Conservation (phyloP, 2,797 vertebrate species). For the Melanogrammus aeglefinus region DNA sequence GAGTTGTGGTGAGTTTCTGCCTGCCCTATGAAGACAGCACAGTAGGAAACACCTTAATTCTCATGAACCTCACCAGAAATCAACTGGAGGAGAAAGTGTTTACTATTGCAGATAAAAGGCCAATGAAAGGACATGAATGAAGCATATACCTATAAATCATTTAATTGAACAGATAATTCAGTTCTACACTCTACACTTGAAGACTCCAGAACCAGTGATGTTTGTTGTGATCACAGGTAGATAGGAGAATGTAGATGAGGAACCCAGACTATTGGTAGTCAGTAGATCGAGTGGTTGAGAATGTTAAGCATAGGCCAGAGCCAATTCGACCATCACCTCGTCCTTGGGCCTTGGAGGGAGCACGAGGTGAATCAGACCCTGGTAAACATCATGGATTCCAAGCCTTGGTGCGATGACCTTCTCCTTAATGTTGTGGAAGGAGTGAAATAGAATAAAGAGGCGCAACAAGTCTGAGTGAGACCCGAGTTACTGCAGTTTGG, state of each 20-base stretch:
- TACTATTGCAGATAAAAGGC: background rate
- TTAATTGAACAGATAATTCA: too few relatives aligned
- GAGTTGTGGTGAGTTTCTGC: background rate
- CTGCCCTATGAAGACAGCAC: background rate
- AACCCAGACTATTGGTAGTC: background rate
- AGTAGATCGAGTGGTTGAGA: background rate
- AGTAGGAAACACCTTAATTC: background rate
- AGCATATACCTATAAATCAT: too few relatives aligned
- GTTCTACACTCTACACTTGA: too few relatives aligned
- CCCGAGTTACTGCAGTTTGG: slow-evolving; percentile 5
- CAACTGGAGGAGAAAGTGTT: background rate
- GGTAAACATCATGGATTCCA: slow-evolving; percentile 16
- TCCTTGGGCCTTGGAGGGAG: background rate
- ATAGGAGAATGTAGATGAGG: background rate
- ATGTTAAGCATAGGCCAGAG: background rate
- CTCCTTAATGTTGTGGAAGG: background rate
- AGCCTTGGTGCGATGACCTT: slow-evolving; percentile 30
- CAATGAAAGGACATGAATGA: background rate
- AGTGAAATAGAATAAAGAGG: slow-evolving; percentile 27
- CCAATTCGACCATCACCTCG: slow-evolving; percentile 13
- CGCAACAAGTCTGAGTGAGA: slow-evolving; percentile 47
- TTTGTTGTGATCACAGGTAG: too few relatives aligned
- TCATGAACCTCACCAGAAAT: background rate
- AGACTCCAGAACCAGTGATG: too few relatives aligned
- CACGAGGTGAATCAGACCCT: background rate